Conservation (phyloP, 1,140 invertebrate species). For the Saccostrea glomerata region DNA sequence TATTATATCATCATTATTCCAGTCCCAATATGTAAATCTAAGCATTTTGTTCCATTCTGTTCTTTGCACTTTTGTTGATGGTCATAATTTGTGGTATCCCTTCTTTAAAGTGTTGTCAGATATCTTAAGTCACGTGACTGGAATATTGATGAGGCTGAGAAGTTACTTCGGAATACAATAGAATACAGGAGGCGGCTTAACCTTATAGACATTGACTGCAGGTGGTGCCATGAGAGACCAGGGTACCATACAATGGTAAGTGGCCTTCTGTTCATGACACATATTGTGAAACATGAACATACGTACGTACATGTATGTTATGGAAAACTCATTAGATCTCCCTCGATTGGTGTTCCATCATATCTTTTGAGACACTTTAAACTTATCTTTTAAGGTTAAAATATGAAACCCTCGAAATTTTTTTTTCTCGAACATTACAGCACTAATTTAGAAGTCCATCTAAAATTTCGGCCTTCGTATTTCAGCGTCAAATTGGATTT, state of each 20-base stretch:
- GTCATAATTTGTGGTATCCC: too few relatives aligned
- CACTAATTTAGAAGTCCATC: too few relatives aligned
- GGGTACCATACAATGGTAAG: slow-evolving; percentile 77
- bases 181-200: slow-evolving; percentile 71
- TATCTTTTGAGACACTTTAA: too few relatives aligned
- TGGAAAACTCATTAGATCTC: too few relatives aligned
- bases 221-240: slow-evolving; percentile 74
- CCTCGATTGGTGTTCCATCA: too few relatives aligned
- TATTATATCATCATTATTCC: not conserved
- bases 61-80: too few relatives aligned
- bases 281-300: too few relatives aligned
- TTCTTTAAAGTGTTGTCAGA: slow-evolving; percentile 66
- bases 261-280: not conserved
- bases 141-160: slow-evolving; percentile 74
- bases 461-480: not conserved
- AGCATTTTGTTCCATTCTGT: too few relatives aligned
- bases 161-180: slow-evolving; percentile 69
- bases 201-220: slow-evolving; percentile 71
- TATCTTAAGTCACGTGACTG: slow-evolving; percentile 75
- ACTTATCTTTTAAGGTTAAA: too few relatives aligned
- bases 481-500: slow-evolving; percentile 77
- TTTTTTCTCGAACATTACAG: too few relatives aligned
- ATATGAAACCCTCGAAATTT: too few relatives aligned
- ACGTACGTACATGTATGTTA: too few relatives aligned
- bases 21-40: not conserved